phyloP scores from a whole-genome alignment of 1,140 invertebrate genomes.

The Lepidurus packardi region DNA sequence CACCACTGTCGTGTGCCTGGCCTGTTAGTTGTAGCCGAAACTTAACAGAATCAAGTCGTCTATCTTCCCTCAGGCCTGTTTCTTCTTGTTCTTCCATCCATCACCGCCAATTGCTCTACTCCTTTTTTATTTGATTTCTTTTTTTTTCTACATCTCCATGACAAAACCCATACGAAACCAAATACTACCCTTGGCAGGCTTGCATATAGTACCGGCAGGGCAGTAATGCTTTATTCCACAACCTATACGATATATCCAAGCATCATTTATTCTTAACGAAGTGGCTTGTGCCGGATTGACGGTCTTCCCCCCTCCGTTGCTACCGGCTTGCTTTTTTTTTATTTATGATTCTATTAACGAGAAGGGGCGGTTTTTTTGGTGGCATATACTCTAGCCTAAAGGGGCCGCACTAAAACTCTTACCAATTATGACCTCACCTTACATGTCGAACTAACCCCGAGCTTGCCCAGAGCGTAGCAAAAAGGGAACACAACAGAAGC shows the following conservation, averaged over 20 bases:
- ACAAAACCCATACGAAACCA: neutral
- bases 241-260: neutral
- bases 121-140: neutral
- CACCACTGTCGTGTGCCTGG: neutral
- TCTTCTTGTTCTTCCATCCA: neutral
- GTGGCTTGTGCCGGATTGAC: slow-evolving; percentile 1
- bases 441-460: neutral
- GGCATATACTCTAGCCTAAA: neutral
- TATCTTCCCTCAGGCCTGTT: neutral
- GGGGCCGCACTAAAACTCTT: neutral
- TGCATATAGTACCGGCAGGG: neutral
- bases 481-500: neutral
- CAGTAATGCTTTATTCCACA: neutral
- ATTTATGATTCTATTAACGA: slow-evolving; percentile 16
- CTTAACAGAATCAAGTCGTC: neutral
- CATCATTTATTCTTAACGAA: slow-evolving; percentile 14
- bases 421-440: slow-evolving; percentile 18
- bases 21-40: neutral
- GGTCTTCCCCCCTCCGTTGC: neutral
- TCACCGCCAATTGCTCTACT: neutral
- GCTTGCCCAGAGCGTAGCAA: neutral
- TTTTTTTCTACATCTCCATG: neutral
- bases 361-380: neutral
- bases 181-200: neutral
- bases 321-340: neutral